Base-by-base conservation (phyloP, 1,140 invertebrate genomes). In the Diabrotica virgifera region DNA sequence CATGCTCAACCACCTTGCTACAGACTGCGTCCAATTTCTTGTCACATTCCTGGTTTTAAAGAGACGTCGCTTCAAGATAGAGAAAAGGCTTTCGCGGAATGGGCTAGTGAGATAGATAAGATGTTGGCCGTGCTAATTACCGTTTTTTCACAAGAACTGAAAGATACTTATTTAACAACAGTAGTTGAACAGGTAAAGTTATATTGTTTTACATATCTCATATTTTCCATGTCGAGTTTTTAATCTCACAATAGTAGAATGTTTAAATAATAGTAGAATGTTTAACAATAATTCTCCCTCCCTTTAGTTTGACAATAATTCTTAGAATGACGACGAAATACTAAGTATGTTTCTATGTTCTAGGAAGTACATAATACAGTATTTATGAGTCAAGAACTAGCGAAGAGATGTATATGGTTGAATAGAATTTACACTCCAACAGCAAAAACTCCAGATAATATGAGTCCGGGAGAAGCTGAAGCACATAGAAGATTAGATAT, bases 131-230 rank as follows among this genome's bases (percentile, higher is more conserved):
- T 90, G 4, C 81, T 94, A 13, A 81, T 89, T 50, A 85, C 86
- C 12, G 85, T 91, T 0, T 85, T 89, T 71, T 86, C 89, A 11
- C 84, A 87, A 71, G 89, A 90, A 75, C 83, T 90, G 7, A 84
- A 87, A 68, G 89, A 91, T 70, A 90, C 89, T 7, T 93, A 93
- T 79, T 83, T 92, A 58, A 89, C 87, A 10, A 92, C 89, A 11
- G 88, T 91, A 0, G 86, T 91, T 10, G 89, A 92, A 80, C 91
- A 89, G 82, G 89, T 90, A 76, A n/a, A n/a, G n/a, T n/a, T n/a
- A n/a, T n/a, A n/a, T n/a, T n/a, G n/a, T n/a, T n/a, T n/a, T n/a
- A n/a, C n/a, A n/a, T n/a, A n/a, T n/a, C n/a, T n/a, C n/a, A n/a
- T n/a, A n/a, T n/a, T n/a, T n/a, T n/a, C n/a, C n/a, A n/a, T n/a